These are phyloP conservation scores for Cichlasoma orientale DNA, from an alignment of 2,797 vertebrate genomes.

Conservation along the genomic window DNA sequence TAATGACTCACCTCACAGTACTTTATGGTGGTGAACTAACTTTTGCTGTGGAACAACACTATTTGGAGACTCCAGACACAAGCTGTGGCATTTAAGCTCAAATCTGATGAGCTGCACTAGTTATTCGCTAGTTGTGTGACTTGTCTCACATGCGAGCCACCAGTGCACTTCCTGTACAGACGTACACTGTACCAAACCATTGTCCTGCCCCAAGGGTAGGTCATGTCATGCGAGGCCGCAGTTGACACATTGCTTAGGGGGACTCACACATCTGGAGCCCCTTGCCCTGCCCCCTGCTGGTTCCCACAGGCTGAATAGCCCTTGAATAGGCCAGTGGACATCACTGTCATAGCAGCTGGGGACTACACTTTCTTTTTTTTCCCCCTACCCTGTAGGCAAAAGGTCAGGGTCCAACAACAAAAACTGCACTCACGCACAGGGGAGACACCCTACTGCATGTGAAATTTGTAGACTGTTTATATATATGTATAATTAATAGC, in stretches of 20 bases:
- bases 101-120: conserved; percentile 1
- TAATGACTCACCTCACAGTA: conserved; percentile 36
- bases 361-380: conserved; percentile 68
- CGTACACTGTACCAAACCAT: conserved; percentile 51
- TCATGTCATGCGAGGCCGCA: conserved; percentile 67
- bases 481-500: conserved; percentile 3
- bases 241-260: conserved; percentile 73
- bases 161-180: conserved; percentile 30
- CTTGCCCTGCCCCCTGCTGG: conserved; percentile 62
- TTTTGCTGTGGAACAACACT: conserved; percentile 17
- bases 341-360: conserved; percentile 71
- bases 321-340: conserved; percentile 65
- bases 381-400: conserved; percentile 69
- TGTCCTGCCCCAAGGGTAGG: conserved; percentile 77
- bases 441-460: background rate
- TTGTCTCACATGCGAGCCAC: conserved; percentile 32
- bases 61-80: background rate
- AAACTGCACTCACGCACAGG: conserved; percentile 35
- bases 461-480: background rate
- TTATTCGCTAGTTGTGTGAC: conserved; percentile 4
- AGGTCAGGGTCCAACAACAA: conserved; percentile 70
- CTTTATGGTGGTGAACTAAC: conserved; percentile 38
- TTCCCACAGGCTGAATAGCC: conserved; percentile 71
- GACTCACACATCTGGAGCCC: conserved; percentile 77
- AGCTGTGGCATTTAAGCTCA: background rate